These are phyloP conservation scores for Peromyscus polionotus DNA, from an alignment of 2,113 vertebrate genomes.

Conservation along the genomic window DNA sequence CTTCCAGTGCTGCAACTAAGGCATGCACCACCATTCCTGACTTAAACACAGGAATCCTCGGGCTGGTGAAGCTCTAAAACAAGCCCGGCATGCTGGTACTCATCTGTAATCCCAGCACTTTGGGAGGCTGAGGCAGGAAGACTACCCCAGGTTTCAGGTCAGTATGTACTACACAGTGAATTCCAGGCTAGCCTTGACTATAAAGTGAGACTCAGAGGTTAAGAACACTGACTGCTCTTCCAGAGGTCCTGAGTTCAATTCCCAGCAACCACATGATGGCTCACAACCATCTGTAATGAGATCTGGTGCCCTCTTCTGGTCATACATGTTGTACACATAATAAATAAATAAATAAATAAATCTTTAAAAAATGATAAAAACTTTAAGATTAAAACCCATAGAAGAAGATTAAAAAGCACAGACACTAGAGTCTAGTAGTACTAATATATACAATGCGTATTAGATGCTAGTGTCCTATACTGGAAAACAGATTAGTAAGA, in stretches of 20 bases:
- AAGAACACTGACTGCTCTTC: too few relatives aligned
- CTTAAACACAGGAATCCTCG: neutral
- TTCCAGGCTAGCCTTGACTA: neutral
- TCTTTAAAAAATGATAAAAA: too few relatives aligned
- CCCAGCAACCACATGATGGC: too few relatives aligned
- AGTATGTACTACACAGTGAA: neutral
- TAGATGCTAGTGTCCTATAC: neutral
- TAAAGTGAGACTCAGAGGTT: neutral
- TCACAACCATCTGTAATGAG: too few relatives aligned
- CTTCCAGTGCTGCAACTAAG: neutral
- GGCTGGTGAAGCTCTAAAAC: neutral
- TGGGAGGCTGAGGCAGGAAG: neutral
- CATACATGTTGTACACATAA: too few relatives aligned
- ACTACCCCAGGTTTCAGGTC: neutral
- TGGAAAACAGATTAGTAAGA: neutral
- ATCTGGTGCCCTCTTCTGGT: too few relatives aligned
- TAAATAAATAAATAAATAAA: too few relatives aligned
- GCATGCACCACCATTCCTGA: neutral
- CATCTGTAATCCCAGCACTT: neutral
- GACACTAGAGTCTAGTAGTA: neutral
- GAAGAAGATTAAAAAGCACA: slow-evolving; percentile 38
- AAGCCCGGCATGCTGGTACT: neutral
- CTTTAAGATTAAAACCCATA: neutral
- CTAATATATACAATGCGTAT: neutral
- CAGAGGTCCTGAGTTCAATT: too few relatives aligned